Evolutionary conservation across 2,888 invertebrate species (phyloP), one percentile per base, ranked within the genome.

Genomic region (Hypolimnas misippus): DNA sequence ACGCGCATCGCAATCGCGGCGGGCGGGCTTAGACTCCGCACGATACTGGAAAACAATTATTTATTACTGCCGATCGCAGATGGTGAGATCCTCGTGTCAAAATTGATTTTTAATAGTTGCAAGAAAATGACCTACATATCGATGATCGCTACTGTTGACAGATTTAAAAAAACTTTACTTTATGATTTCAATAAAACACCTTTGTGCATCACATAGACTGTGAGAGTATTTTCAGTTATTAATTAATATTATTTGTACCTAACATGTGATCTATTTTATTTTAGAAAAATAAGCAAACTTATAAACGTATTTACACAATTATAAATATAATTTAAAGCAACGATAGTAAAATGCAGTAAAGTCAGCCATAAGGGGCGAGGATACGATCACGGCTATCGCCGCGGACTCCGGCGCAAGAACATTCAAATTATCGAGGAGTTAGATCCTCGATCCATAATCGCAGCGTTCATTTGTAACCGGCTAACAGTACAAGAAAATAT

Each of bases 401-500:
- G 76, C 75, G 76, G 78, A 79, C 80, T 81, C 76, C 75, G 66
- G 62, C 66, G 66, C 66, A 67, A 83, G 86, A 89, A 89, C 89
- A 90, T 90, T 90, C 86, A 89, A 89, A 90, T 89, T 89, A 91
- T 91, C 90, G 79, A 82, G 79, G 76, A 83, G 84, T 82, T 82
- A 89, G 88, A 91, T 91, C 90, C 89, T 82, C 82, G 81, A 67
- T 79, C 86, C 83, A 87, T 89, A 89, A 90, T 90, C 89, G 88
- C 86, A 87, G 86, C 83, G 86, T 87, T 88, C 88, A 90, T 89
- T 89, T 89, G 89, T 90, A 87, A 90, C 83, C 78, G 81, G 79
- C 81, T 84, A 89, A 88, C 87, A 87, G 88, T 87, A 89, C 84
- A 76, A 83, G 87, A 89, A 89, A 89, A 84, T 88, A 89, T 90